These are phyloP conservation scores for Manis javanica DNA, from an alignment of 2,797 vertebrate species.

Conservation along the genomic window DNA sequence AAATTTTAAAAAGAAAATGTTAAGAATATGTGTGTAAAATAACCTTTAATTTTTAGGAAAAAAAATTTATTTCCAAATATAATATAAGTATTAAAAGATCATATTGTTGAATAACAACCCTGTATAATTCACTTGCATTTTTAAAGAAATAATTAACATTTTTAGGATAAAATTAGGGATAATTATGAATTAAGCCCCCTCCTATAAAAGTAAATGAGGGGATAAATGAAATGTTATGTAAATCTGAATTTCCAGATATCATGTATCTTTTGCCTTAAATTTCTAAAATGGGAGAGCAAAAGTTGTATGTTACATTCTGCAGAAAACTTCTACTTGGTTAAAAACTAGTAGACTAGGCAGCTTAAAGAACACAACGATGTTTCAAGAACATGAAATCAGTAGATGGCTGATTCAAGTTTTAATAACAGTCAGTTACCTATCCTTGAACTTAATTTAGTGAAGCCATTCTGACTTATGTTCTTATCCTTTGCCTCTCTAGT, in stretches of 20 bases:
- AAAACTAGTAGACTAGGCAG: background rate
- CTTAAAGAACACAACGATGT: background rate
- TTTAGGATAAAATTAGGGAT: background rate
- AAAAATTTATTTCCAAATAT: background rate
- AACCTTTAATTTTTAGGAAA: background rate
- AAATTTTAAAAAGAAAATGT: background rate
- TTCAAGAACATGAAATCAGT: background rate
- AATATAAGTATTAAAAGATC: background rate
- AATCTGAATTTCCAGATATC: background rate
- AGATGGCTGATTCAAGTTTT: background rate
- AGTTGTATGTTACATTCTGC: background rate
- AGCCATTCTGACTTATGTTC: conserved; percentile 27
- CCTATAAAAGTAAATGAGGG: background rate
- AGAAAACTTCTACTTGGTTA: background rate
- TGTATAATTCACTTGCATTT: background rate
- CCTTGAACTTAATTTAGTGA: conserved; percentile 54
- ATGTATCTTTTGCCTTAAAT: background rate
- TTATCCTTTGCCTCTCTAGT: conserved; percentile 13
- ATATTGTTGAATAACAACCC: background rate
- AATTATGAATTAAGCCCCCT: background rate
- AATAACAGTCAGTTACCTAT: conserved; percentile 1
- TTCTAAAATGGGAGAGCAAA: background rate
- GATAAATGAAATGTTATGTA: background rate
- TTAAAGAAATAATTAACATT: background rate
- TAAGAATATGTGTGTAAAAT: background rate